Conservation (phyloP, 2,797 vertebrate genomes). For the Sebastes hopkinsi region DNA sequence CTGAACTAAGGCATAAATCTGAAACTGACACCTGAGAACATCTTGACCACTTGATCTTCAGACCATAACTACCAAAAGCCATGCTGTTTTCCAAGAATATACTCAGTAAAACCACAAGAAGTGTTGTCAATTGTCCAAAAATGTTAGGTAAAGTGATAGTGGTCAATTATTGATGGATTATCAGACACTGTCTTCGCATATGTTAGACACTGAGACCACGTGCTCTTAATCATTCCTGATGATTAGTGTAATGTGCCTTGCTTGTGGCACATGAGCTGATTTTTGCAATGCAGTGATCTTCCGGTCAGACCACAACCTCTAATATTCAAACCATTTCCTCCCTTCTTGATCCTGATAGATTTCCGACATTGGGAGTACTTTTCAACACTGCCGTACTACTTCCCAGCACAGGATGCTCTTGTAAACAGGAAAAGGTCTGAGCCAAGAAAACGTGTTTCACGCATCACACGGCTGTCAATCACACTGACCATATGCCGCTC, state of each 20-base stretch:
- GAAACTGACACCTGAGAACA: conserved; percentile 77
- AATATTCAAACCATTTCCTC: conserved; percentile 9
- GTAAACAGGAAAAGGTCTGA: conserved; percentile 69
- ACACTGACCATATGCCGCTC: conserved; percentile 39
- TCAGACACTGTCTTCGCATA: not conserved
- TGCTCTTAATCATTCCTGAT: not conserved
- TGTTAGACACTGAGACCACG: not conserved
- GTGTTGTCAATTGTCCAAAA: conserved; percentile 43
- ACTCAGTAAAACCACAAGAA: conserved; percentile 12
- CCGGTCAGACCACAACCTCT: not conserved
- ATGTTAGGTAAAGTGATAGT: not conserved
- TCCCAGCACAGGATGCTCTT: not conserved
- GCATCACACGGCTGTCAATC: conserved; percentile 47
- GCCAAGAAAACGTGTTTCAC: conserved; percentile 55
- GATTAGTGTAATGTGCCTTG: not conserved
- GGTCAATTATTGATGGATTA: not conserved
- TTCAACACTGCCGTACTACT: conserved; percentile 34
- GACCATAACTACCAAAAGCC: conserved; percentile 40
- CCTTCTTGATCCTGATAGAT: conserved; percentile 34
- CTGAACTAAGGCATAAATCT: conserved; percentile 85
- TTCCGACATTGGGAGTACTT: conserved; percentile 45
- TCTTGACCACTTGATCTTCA: conserved; percentile 68
- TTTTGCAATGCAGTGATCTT: not conserved
- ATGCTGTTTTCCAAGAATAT: conserved; percentile 70
- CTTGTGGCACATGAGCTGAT: not conserved